These are phyloP conservation scores for Platanista minor DNA, from an alignment of 2,113 vertebrate genomes.

Conservation along the genomic window DNA sequence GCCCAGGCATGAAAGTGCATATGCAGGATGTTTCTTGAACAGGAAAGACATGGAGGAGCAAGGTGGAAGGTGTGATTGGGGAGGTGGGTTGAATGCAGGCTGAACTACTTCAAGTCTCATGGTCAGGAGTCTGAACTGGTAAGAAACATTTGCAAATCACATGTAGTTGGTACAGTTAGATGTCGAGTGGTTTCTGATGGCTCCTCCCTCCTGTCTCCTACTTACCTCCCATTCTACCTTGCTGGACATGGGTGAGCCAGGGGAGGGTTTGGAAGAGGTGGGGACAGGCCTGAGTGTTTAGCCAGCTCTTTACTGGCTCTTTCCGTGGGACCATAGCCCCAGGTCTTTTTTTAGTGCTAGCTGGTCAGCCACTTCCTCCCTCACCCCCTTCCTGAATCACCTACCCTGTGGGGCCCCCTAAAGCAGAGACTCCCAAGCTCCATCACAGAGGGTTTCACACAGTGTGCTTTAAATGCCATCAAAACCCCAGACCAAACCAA, in stretches of 20 bases:
- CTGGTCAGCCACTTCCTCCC: conserved; percentile 47
- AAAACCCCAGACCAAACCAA: not conserved
- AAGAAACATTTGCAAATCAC: not conserved
- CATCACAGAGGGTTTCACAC: not conserved
- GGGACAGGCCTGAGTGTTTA: not conserved
- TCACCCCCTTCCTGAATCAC: not conserved
- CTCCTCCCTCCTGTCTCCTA: not conserved
- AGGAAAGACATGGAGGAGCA: not conserved
- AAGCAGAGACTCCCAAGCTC: conserved; percentile 1
- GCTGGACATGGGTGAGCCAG: not conserved
- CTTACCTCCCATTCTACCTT: not conserved
- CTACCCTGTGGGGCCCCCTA: not conserved
- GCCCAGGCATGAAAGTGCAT: not conserved
- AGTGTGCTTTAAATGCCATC: not conserved
- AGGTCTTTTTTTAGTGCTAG: not conserved
- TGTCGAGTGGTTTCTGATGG: not conserved
- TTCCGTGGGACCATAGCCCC: not conserved
- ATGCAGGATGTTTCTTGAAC: not conserved
- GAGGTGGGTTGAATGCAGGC: not conserved
- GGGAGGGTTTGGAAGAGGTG: not conserved
- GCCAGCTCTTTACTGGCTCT: not conserved
- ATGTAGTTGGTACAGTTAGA: not conserved
- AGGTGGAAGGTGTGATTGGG: not conserved
- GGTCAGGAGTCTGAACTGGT: not conserved
- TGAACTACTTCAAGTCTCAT: not conserved